Evolutionary conservation across 1,140 invertebrate species (phyloP).

Genomic region (Meloidogyne exigua): DNA sequence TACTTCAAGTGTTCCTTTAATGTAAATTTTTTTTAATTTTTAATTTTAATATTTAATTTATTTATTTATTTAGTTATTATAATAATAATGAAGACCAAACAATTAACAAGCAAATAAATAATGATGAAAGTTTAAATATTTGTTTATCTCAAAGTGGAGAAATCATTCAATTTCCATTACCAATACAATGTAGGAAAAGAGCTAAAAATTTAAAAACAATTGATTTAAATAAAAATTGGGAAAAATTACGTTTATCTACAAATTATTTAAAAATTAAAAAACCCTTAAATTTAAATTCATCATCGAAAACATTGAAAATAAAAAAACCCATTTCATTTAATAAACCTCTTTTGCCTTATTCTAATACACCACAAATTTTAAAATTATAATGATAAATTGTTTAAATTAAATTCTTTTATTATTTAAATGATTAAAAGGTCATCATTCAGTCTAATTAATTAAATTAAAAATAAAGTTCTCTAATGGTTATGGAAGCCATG

Average conservation of each 20-base stretch:
- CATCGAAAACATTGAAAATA: background rate
- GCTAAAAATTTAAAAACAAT: background rate
- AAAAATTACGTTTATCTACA: background rate
- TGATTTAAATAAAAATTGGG: background rate
- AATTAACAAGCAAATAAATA: background rate
- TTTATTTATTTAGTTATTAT: too few relatives aligned
- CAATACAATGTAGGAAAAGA: background rate
- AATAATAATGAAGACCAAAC: too few relatives aligned
- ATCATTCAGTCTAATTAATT: too few relatives aligned
- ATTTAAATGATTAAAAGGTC: too few relatives aligned
- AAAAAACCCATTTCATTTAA: background rate
- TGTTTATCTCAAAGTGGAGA: background rate
- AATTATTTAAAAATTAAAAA: background rate
- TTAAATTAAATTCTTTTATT: background rate
- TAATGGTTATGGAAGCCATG: too few relatives aligned
- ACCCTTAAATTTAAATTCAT: background rate
- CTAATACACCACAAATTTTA: background rate
- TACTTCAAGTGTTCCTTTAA: background rate
- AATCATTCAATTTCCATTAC: background rate
- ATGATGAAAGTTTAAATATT: background rate
- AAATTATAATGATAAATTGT: background rate
- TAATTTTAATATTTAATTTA: too few relatives aligned
- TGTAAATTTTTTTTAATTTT: background rate
- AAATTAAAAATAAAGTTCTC: too few relatives aligned
- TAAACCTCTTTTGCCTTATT: background rate